These are phyloP conservation scores for Eupithecia pulchellata DNA, from an alignment of 2,888 invertebrate genomes.

Conservation along the genomic window DNA sequence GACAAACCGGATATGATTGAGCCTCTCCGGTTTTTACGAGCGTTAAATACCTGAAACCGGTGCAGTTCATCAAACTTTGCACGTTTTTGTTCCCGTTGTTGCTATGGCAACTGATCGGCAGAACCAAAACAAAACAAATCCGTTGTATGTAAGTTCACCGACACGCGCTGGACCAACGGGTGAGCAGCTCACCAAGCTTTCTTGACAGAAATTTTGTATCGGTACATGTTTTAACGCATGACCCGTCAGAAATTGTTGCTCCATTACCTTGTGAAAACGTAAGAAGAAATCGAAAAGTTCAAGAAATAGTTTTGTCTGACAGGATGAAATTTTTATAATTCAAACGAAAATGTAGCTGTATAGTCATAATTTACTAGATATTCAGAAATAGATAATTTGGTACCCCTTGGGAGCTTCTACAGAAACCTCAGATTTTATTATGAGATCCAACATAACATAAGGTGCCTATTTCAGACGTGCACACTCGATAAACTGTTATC, in stretches of 20 bases:
- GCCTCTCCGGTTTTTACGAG: constrained; percentile 46
- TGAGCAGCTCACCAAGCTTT: not conserved
- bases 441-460: not conserved
- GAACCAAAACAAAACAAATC: constrained; percentile 38
- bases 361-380: not conserved
- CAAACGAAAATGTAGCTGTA: not conserved
- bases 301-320: not conserved
- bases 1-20: constrained; percentile 59
- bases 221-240: not conserved
- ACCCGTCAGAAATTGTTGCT: not conserved
- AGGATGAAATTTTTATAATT: not conserved
- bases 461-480: not conserved
- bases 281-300: not conserved
- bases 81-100: constrained; percentile 42
- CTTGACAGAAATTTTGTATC: not conserved
- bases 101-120: constrained; percentile 28
- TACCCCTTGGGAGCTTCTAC: not conserved
- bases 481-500: constrained; percentile 13
- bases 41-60: constrained; percentile 42
- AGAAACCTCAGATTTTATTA: not conserved
- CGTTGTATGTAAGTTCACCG: constrained; percentile 1
- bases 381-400: not conserved
- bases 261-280: not conserved
- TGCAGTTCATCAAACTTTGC: constrained; percentile 50
- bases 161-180: not conserved